Conservation (phyloP, 1,140 invertebrate genomes). For the Euura lappo region DNA sequence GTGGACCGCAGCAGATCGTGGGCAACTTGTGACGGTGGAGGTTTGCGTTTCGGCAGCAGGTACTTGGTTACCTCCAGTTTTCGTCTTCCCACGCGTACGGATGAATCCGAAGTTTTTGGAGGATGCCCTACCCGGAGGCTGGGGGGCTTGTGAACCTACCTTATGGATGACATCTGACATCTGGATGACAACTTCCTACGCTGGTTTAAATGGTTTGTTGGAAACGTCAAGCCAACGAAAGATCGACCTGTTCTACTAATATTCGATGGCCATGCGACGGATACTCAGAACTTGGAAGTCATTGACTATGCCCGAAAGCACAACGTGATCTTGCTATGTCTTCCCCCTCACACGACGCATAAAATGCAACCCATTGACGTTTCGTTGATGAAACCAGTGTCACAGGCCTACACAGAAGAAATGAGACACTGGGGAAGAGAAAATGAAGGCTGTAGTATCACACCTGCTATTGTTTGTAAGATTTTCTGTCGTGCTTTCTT, state of each 20-base stretch:
- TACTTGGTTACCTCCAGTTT: constrained; percentile 39
- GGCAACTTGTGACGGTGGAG: constrained; percentile 39
- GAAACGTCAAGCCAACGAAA: constrained; percentile 23
- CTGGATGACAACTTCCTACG: constrained; percentile 42
- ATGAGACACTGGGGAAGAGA: constrained; percentile 13
- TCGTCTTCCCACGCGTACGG: constrained; percentile 44
- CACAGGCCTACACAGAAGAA: constrained; percentile 15
- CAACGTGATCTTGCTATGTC: constrained; percentile 41
- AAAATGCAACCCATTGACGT: constrained; percentile 51
- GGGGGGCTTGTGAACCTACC: constrained; percentile 35
- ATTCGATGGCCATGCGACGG: constrained; percentile 49
- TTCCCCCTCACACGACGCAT: constrained; percentile 30
- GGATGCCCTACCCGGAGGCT: constrained; percentile 33
- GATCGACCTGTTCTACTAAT: constrained; percentile 44
- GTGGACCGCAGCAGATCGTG: constrained; percentile 43
- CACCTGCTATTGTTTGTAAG: constrained; percentile 24
- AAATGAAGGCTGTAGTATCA: constrained; percentile 12
- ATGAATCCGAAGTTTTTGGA: constrained; percentile 28
- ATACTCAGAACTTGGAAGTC: constrained; percentile 33
- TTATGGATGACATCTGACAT: constrained; percentile 37
- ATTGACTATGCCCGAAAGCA: constrained; percentile 37
- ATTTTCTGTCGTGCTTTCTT: constrained; percentile 43
- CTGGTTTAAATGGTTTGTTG: constrained; percentile 49
- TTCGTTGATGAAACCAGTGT: constrained; percentile 43
- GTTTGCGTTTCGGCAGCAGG: constrained; percentile 45